Conservation (phyloP, 2,888 invertebrate genomes). For the Xylota sylvarum region DNA sequence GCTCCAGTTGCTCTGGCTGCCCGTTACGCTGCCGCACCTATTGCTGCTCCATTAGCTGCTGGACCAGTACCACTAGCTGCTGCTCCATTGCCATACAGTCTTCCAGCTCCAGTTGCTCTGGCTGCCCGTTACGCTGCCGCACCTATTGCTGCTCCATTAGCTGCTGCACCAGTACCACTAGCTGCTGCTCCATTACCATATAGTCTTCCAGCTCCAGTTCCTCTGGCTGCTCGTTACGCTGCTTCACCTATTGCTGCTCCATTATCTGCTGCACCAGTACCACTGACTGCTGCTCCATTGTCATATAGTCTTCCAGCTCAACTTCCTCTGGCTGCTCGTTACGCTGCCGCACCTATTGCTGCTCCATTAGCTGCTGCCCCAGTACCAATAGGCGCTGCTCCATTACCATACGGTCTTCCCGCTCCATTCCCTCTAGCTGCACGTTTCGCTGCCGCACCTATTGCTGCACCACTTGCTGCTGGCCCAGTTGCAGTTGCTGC, state of each 20-base stretch:
- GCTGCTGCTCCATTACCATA: slow-evolving; percentile 75
- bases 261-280: slow-evolving; percentile 80
- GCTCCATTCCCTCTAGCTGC: slow-evolving; percentile 8
- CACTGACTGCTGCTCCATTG: too few species aligned
- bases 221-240: not conserved
- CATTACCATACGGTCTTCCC: not conserved
- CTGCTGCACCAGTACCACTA: slow-evolving; percentile 64
- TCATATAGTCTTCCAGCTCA: not conserved
- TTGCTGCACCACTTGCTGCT: too few species aligned
- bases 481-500: slow-evolving; percentile 60
- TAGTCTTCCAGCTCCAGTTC: not conserved
- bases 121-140: too few species aligned
- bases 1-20: not conserved
- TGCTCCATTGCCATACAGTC: not conserved
- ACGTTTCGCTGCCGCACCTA: not conserved
- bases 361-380: slow-evolving; percentile 78
- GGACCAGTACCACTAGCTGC: slow-evolving; percentile 80
- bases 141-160: slow-evolving; percentile 23
- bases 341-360: too few species aligned
- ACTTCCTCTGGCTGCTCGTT: not conserved
- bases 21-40: slow-evolving; percentile 74
- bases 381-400: slow-evolving; percentile 76
- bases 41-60: slow-evolving; percentile 54
- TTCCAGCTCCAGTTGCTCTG: slow-evolving; percentile 73
- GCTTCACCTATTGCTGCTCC: slow-evolving; percentile 77